Conservation (phyloP, 1,140 invertebrate genomes). For the Scaptomyza graminum region DNA sequence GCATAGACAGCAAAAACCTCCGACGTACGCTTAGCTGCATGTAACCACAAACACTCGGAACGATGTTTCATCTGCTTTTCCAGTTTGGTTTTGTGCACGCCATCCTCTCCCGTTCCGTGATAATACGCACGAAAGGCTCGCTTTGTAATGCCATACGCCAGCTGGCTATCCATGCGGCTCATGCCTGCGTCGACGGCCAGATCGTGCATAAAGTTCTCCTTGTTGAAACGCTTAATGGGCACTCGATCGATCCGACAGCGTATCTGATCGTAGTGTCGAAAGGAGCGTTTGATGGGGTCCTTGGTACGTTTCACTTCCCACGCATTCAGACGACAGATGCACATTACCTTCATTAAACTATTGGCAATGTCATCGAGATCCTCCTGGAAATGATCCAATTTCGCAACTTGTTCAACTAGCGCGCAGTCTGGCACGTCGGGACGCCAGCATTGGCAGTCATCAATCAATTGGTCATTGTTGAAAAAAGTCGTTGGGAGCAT, state of each 20-base stretch:
- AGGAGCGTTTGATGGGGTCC: conserved; percentile 45
- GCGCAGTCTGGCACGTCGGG: conserved; percentile 1
- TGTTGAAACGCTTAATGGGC: conserved; percentile 63
- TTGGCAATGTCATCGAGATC: conserved; percentile 63
- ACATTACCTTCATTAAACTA: conserved; percentile 65
- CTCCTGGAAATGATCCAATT: not conserved
- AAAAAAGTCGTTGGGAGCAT: conserved; percentile 9
- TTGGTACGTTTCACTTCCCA: conserved; percentile 54
- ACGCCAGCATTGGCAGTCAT: conserved; percentile 32
- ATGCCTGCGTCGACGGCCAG: conserved; percentile 57
- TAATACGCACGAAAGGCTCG: conserved; percentile 73
- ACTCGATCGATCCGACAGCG: conserved; percentile 54
- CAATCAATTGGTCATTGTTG: not conserved
- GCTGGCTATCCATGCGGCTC: conserved; percentile 65
- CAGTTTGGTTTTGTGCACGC: conserved; percentile 8
- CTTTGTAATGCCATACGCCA: conserved; percentile 72
- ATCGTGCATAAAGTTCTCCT: conserved; percentile 72
- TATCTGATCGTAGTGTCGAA: conserved; percentile 69
- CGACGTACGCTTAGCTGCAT: conserved; percentile 65
- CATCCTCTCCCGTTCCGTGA: conserved; percentile 46
- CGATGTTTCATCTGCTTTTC: conserved; percentile 25
- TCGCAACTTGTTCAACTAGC: not conserved
- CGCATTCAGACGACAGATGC: conserved; percentile 55
- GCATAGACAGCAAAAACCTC: conserved; percentile 56
- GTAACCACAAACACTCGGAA: conserved; percentile 65